Evolutionary conservation across 2,797 vertebrate species (phyloP), one percentile per base, ranked within the genome.

Genomic region (Taeniopygia guttata): DNA sequence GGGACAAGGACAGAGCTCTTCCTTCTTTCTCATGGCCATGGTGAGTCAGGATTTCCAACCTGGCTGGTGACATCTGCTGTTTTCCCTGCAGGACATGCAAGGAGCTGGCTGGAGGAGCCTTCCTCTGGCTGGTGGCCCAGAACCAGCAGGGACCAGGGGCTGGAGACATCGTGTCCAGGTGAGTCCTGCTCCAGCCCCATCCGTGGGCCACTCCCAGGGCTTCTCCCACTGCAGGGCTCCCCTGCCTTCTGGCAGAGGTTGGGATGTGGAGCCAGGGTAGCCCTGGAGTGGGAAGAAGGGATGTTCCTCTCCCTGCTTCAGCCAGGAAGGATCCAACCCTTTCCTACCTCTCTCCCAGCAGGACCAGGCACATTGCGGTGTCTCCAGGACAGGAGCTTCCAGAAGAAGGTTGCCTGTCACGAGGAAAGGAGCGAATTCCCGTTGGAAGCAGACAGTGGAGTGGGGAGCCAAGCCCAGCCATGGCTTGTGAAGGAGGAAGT

Each of bases 361-460:
- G 93, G n/a, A 29, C 7, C 11, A 27, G 5, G 21, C 6, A 2
- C 10, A 2, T 26, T 15, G 2, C 38, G 52, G 59, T 10, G 27
- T 18, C 64, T 74, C 7, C 40, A 17, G 10, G 27, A 32, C 3
- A 36, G 15, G 14, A 60, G 3, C 1, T 54, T 80, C 55, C 54
- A n/a, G 40, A 34, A 22, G 17, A 62, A 69, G 18, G 27, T 60
- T 4, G 16, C 0, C 16, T 19, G 56, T 26, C 21, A 16, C 0
- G 2, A 11, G 4, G 30, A 3, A 10, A 3, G 8, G 7, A 64
- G 26, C 0, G 0, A 40, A 30, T 13, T 3, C 32, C 38, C 2
- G 0, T 5, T 0, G 0, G 26, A 49, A 73, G 55, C 0, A 0
- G 34, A 10, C 2, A 1, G 5, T 1, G 13, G 34, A 5, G 26